phyloP scores from a whole-genome alignment of 2,888 invertebrate species.

The Chromoteleia sp. region DNA sequence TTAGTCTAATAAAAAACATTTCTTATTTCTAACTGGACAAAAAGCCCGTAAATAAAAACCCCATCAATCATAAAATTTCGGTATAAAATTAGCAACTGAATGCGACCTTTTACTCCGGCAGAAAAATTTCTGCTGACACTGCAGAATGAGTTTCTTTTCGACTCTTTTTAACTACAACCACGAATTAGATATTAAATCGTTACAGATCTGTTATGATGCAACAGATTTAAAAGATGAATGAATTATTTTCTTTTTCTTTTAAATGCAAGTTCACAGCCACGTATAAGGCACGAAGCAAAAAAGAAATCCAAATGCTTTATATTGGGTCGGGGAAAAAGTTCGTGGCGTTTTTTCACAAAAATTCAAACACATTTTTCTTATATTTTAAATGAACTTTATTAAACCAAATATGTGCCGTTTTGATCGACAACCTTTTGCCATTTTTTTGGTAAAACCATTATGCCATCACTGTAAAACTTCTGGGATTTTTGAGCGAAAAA shows the following conservation, averaged over 20 bases:
- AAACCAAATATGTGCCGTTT: no score
- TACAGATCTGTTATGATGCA: constrained; percentile 54
- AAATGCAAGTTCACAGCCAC: constrained; percentile 1
- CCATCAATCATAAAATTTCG: constrained; percentile 41
- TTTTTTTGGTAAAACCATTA: no score
- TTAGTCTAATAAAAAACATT: constrained; percentile 17
- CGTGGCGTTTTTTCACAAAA: no score
- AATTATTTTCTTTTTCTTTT: constrained; percentile 39
- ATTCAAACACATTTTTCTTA: no score
- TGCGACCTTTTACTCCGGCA: constrained; percentile 31
- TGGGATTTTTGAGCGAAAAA: no score
- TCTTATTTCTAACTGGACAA: neutral
- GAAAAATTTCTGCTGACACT: constrained; percentile 52
- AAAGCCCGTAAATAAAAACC: constrained; percentile 18
- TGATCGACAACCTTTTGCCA: no score
- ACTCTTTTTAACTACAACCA: constrained; percentile 34
- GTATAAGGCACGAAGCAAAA: neutral
- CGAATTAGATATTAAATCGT: constrained; percentile 57
- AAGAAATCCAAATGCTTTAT: constrained; percentile 14
- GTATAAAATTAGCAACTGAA: constrained; percentile 45
- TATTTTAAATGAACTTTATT: no score
- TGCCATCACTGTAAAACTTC: no score
- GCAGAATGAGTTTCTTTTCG: constrained; percentile 41
- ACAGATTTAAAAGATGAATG: constrained; percentile 58
- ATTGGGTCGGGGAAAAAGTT: no score